A percentile compares a stretch with the other conserved stretches of the same genome.
phyloP scores from a whole-genome alignment of 2,113 vertebrate species.

The Piaya cayana region DNA sequence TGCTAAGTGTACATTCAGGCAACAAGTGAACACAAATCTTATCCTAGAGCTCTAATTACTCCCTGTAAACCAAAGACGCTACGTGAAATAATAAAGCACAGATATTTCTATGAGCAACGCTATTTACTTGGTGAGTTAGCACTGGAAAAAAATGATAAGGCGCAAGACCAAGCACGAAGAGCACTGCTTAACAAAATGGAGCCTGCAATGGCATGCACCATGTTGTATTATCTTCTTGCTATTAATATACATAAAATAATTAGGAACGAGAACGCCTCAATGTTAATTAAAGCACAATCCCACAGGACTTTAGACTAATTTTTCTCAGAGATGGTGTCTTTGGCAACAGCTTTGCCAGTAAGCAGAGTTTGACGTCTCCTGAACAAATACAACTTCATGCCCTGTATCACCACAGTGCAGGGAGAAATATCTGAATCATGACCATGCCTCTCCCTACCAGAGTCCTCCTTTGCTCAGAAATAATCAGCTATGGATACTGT shows the following conservation, averaged over 20 bases:
- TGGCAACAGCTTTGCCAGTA: not conserved
- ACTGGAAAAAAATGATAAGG: not conserved
- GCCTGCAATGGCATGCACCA: not conserved
- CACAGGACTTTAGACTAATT: not conserved
- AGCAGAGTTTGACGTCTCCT: not conserved
- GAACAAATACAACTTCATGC: conserved; percentile 33
- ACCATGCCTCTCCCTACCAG: not conserved
- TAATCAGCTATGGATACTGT: not conserved
- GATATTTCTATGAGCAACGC: not conserved
- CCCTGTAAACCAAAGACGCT: conserved; percentile 15
- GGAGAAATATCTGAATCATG: not conserved
- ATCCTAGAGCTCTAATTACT: not conserved
- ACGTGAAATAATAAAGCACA: not conserved
- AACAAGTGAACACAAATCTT: not conserved
- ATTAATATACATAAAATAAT: conserved; percentile 19
- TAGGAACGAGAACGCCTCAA: not conserved
- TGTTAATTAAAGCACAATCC: not conserved
- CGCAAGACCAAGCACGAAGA: conserved; percentile 5
- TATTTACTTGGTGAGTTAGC: not conserved
- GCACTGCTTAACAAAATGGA: conserved; percentile 60
- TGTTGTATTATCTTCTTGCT: not conserved
- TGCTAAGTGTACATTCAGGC: not conserved
- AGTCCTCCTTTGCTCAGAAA: not conserved
- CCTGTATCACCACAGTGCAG: not conserved
- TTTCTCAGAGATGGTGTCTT: not conserved